Base-by-base conservation (phyloP, 2,797 vertebrate species). In the Gobionotothen gibberifrons region DNA sequence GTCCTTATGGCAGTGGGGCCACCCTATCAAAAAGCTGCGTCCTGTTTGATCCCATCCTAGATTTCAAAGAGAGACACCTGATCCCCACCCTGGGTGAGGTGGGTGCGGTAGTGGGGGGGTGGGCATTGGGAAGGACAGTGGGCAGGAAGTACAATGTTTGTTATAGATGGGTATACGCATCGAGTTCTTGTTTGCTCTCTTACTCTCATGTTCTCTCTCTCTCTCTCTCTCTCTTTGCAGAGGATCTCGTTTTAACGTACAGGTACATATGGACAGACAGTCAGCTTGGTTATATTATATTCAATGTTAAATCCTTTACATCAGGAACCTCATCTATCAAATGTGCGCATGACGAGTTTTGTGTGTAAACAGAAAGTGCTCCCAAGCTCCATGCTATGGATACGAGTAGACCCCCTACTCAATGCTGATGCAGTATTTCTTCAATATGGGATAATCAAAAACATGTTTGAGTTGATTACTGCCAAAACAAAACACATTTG, bases 11-110 rank as follows among this genome's bases (percentile, higher is more conserved):
- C 82, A 79, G 81, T 71, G 76, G 85, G 84, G 81, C 85, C 83
- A 88, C 83, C 83, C 79, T 84, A 85, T 89, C 80, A 52, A 92
- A 87, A 85, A 84, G 85, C 79, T 87, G 82, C 7, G 44, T 76
- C 62, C 83, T 85, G 90, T 94, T 94, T 95, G 94, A 94, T 94
- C 91, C 80, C 87, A 60, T 93, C 87, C 91, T 77, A 75, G 46
- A 92, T 94, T 94, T 94, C 93, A 94, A 95, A 95, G 93, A 74
- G 42, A 65, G 90, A 92, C 84, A 95, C 86, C 84, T 74, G 90
- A 95, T 92, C 89, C 55, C 43, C 5, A 42, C 60, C 76, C 83
- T 78, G 82, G 80, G 80, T 86, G 80, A 89, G 72, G 75, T 69
- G 69, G 85, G 69, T 76, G 81, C 63, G 72, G 71, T 64, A 53